phyloP scores from a whole-genome alignment of 2,797 vertebrate genomes.

The Molossus molossus region DNA sequence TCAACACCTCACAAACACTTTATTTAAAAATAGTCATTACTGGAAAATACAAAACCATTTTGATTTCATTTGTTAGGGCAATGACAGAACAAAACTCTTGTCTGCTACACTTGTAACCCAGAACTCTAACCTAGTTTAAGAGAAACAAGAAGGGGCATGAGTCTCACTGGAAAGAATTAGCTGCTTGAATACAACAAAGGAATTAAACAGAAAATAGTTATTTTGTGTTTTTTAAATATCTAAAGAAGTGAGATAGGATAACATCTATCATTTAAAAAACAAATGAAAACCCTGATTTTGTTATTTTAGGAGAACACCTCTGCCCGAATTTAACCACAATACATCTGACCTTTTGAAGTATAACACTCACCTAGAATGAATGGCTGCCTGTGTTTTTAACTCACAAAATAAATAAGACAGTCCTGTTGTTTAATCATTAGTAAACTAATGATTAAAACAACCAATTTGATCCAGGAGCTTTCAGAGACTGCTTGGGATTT shows the following conservation, averaged over 20 bases:
- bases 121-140: conserved; percentile 54
- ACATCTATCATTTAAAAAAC: conserved; percentile 42
- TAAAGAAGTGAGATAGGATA: background rate
- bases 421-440: background rate
- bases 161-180: conserved; percentile 28
- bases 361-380: background rate
- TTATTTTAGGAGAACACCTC: background rate
- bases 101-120: background rate
- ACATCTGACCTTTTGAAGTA: background rate
- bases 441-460: conserved; percentile 68
- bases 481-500: conserved; percentile 51
- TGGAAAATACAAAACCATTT: conserved; percentile 41
- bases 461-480: conserved; percentile 28
- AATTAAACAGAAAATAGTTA: conserved; percentile 62
- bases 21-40: conserved; percentile 52
- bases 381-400: conserved; percentile 44
- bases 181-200: conserved; percentile 24
- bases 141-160: conserved; percentile 30
- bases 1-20: conserved; percentile 47
- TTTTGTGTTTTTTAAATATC: conserved; percentile 62
- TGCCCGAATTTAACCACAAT: conserved; percentile 44
- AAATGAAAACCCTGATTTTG: conserved; percentile 19
- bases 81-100: conserved; percentile 27
- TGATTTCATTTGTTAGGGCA: conserved; percentile 45
- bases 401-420: conserved; percentile 41